Evolutionary conservation across 2,113 vertebrate species (phyloP).

Genomic region (Macheiramphus alcinus): DNA sequence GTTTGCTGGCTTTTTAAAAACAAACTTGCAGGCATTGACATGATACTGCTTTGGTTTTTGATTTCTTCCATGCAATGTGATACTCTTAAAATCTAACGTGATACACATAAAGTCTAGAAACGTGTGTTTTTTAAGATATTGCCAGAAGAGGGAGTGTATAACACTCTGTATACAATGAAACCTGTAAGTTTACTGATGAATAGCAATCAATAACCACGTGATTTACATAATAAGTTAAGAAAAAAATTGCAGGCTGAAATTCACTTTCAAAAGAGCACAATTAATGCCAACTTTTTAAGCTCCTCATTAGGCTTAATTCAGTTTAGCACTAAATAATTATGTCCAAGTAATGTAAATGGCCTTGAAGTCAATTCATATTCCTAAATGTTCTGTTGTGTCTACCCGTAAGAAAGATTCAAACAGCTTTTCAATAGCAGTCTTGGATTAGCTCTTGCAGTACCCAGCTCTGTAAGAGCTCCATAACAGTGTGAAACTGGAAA

Average conservation of each 20-base stretch:
- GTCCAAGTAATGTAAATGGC: background rate
- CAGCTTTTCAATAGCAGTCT: background rate
- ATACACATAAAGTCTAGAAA: background rate
- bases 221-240: background rate
- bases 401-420: background rate
- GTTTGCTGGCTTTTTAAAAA: background rate
- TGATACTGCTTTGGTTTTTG: background rate
- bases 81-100: background rate
- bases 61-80: background rate
- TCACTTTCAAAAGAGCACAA: background rate
- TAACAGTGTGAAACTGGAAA: background rate
- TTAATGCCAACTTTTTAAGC: background rate
- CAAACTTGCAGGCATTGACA: background rate
- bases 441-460: background rate
- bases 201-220: background rate
- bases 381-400: background rate
- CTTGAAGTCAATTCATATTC: background rate
- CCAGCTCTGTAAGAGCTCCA: background rate
- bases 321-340: background rate
- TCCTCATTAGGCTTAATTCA: background rate
- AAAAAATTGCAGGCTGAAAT: background rate
- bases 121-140: conserved; percentile 20
- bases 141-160: conserved; percentile 64
- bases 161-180: background rate
- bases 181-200: background rate